phyloP scores from a whole-genome alignment of 2,797 vertebrate species.

The Alcedo atthis region DNA sequence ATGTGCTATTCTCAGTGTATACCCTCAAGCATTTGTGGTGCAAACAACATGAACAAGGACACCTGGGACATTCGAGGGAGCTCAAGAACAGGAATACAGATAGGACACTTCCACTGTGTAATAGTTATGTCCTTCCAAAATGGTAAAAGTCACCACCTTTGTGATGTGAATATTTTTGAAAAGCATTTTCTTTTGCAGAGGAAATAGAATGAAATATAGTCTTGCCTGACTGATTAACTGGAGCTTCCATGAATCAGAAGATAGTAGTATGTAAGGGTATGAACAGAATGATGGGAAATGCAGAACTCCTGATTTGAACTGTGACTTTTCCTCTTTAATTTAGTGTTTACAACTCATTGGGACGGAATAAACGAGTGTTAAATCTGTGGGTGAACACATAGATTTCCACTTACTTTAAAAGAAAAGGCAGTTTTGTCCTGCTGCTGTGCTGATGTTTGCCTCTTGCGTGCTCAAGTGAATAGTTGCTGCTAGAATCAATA shows the following conservation, averaged over 20 bases:
- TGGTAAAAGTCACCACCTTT: slow-evolving; percentile 6
- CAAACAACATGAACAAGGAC: not conserved
- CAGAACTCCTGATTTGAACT: not conserved
- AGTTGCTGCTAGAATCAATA: slow-evolving; percentile 11
- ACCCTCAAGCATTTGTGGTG: not conserved
- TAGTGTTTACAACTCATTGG: not conserved
- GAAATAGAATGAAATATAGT: not conserved
- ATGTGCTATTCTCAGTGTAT: not conserved
- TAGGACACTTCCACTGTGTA: not conserved
- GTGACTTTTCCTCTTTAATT: not conserved
- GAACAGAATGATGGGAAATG: not conserved
- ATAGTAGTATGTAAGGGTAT: not conserved
- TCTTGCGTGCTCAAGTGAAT: not conserved
- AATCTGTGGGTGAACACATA: not conserved
- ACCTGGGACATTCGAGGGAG: not conserved
- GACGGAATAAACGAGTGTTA: not conserved
- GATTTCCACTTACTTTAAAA: slow-evolving; percentile 11
- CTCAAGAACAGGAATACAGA: not conserved
- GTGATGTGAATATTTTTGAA: not conserved
- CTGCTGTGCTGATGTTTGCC: not conserved
- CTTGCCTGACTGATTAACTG: not conserved
- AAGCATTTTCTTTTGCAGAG: not conserved
- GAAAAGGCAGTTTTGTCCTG: not conserved
- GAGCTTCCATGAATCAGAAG: not conserved
- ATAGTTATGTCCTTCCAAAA: not conserved